Base-by-base conservation (phyloP, 2,888 invertebrate genomes). In the Drosophila kambysellisi region DNA sequence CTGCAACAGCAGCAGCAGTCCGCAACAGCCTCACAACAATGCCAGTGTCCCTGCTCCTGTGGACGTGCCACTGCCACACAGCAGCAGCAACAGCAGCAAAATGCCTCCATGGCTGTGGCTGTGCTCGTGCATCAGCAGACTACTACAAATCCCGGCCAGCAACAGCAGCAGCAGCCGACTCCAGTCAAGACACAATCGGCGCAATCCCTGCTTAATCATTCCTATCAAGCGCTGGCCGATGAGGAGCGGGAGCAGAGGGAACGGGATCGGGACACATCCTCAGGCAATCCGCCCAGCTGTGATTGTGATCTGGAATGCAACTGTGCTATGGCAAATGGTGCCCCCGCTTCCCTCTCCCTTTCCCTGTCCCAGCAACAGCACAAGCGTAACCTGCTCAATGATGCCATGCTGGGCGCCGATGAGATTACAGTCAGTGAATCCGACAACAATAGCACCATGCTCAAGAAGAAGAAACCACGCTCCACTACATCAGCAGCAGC, bases 341-440 rank as follows among this genome's bases (percentile, higher is more conserved):
- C 50, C 41, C 56, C 68, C 8, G 25, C 76, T 43, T 57, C 76
- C 17, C 46, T 46, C 25, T 46, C 25, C 46, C 46, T 20, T 4
- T 46, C 46, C 4, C 46, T 25, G 8, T 25, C 25, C 15, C 46
- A 41, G 41, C 74, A 81, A 60, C 77, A 78, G 20, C 71, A 85
- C 67, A 76, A 81, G 48, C 69, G 86, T 15, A 83, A 78, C 37
- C 74, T 80, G 11, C 78, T 88, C 17, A 89, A 86, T 4, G 88
- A 86, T 17, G 86, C 85, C n/a, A 92, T 92, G 91, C 73, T 92
- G 7, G 91, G 89, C 12, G 92, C 91, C 0, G 92, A 92, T 67
- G 92, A 92, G 75, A 92, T 92, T 37, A 92, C 92, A 5, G 92
- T 92, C 63, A 92, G 92, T 46, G 92, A 92, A 50, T 92, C 92